phyloP scores from a whole-genome alignment of 2,888 invertebrate genomes.

The Raillietiella orientalis region DNA sequence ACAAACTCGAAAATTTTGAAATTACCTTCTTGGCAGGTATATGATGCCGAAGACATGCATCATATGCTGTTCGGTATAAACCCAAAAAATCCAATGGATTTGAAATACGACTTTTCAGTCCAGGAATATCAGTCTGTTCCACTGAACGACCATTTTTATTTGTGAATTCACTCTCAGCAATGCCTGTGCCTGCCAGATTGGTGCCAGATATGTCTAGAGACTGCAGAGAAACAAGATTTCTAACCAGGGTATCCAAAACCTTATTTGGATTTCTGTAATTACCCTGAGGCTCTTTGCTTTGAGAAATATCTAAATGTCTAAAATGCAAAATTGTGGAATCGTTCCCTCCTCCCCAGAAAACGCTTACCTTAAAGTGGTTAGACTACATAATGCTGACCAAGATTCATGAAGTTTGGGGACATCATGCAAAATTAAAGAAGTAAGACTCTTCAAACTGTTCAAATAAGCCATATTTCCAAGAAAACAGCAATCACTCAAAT shows the following conservation, averaged over 20 bases:
- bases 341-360: not conserved
- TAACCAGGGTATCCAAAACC: conserved; percentile 31
- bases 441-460: conserved; percentile 26
- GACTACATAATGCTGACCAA: conserved; percentile 14
- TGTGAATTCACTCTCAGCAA: conserved; percentile 6
- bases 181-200: conserved; percentile 57
- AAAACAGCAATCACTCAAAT: conserved; percentile 29
- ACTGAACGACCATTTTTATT: not conserved
- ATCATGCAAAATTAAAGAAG: conserved; percentile 44
- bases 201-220: conserved; percentile 85
- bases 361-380: conserved; percentile 18
- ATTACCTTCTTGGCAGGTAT: conserved; percentile 59
- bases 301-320: conserved; percentile 50
- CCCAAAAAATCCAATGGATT: conserved; percentile 63
- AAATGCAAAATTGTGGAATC: conserved; percentile 10
- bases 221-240: conserved; percentile 32
- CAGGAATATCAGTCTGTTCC: conserved; percentile 37
- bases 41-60: conserved; percentile 60
- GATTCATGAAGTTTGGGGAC: conserved; percentile 26
- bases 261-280: conserved; percentile 42
- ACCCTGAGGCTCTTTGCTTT: conserved; percentile 11
- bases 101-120: conserved; percentile 36
- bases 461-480: conserved; percentile 30
- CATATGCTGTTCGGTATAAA: conserved; percentile 56
- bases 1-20: too few relatives aligned